These are phyloP conservation scores for Bradypodion pumilum DNA, from an alignment of 2,797 vertebrate genomes.

Conservation along the genomic window DNA sequence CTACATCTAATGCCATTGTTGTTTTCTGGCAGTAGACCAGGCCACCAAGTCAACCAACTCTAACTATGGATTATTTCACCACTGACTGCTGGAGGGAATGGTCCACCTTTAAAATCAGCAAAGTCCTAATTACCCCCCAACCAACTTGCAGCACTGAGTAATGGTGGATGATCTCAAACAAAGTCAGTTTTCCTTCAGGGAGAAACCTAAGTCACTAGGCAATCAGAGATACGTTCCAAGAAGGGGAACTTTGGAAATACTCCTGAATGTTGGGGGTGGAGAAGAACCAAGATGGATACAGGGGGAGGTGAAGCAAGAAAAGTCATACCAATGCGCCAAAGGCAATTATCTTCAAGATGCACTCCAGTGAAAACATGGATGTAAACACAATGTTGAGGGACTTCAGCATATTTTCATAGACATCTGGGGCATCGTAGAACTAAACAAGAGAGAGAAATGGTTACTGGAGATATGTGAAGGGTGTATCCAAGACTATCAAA, in stretches of 20 bases:
- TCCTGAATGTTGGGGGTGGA: rapidly evolving
- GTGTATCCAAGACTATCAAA: no score
- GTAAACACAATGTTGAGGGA: constrained; percentile 96
- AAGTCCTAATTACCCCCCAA: no score
- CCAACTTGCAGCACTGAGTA: no score
- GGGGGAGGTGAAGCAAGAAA: rapidly evolving
- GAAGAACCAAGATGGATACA: not conserved
- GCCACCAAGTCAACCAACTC: no score
- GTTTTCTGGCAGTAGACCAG: no score
- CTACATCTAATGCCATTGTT: no score
- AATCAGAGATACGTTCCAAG: not conserved
- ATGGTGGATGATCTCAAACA: not conserved
- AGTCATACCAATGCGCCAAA: constrained; percentile 92
- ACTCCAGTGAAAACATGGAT: constrained; percentile 95
- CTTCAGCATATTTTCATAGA: constrained; percentile 92
- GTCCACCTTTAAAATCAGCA: no score
- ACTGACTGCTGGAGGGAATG: no score
- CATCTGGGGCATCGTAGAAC: constrained; percentile 89
- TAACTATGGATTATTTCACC: no score
- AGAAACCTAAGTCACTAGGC: not conserved
- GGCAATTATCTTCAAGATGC: constrained; percentile 94
- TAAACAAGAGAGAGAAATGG: constrained; percentile 59
- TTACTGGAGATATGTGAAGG: not conserved
- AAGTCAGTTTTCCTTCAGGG: not conserved
- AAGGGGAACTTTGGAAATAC: not conserved